Evolutionary conservation across 2,888 invertebrate species (phyloP).

Genomic region (Macaria liturata): DNA sequence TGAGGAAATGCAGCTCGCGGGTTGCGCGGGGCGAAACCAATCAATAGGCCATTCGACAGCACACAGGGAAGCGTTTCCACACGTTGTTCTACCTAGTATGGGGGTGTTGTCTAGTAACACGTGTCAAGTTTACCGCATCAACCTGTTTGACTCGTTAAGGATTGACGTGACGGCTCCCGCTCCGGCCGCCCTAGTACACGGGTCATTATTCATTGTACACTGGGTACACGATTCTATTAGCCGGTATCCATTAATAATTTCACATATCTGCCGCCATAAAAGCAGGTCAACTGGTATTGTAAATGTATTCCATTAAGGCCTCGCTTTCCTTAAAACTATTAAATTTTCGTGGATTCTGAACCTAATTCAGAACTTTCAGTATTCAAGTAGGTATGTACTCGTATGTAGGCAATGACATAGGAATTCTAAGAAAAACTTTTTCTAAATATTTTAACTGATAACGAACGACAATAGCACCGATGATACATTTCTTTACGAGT

Average conservation of each 20-base stretch:
- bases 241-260: conserved; percentile 29
- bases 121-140: conserved; percentile 43
- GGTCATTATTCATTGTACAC: conserved; percentile 36
- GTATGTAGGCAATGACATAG: too few species aligned
- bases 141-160: conserved; percentile 51
- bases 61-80: conserved; percentile 45
- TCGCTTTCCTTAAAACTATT: too few species aligned
- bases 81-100: conserved; percentile 36
- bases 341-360: too few species aligned
- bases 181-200: conserved; percentile 17
- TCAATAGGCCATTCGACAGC: conserved; percentile 62
- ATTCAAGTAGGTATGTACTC: too few species aligned
- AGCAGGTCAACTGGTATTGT: conserved; percentile 19
- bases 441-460: too few species aligned
- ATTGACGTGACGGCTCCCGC: conserved; percentile 34
- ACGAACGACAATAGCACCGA: too few species aligned
- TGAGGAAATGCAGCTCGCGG: conserved; percentile 58
- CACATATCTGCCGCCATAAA: conserved; percentile 5
- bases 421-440: too few species aligned
- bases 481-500: too few species aligned
- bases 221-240: conserved; percentile 28
- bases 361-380: too few species aligned
- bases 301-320: background rate
- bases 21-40: conserved; percentile 52
- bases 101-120: conserved; percentile 43